These are phyloP conservation scores for Tamias sibiricus DNA, from an alignment of 2,113 vertebrate species.

Conservation along the genomic window DNA sequence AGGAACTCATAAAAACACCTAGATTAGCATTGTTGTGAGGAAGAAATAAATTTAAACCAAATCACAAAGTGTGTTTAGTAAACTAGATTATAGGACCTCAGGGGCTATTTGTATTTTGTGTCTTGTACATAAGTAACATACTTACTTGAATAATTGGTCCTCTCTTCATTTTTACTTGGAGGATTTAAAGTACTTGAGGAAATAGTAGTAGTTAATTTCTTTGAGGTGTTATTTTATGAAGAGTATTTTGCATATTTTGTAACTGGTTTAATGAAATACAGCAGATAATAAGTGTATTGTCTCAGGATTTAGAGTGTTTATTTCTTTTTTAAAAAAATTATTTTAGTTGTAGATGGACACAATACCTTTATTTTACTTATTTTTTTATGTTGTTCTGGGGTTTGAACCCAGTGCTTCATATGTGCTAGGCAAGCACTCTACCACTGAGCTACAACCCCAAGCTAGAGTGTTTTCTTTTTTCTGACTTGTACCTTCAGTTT, in stretches of 20 bases:
- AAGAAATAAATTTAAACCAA: constrained; percentile 29
- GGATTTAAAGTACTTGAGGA: constrained; percentile 32
- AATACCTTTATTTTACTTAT: no score
- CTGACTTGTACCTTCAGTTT: not conserved
- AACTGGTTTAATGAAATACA: constrained; percentile 38
- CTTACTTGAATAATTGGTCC: constrained; percentile 23
- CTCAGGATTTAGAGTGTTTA: constrained; percentile 16
- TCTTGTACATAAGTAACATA: not conserved
- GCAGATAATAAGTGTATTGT: constrained; percentile 26
- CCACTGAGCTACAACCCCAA: no score
- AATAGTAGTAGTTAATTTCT: constrained; percentile 34
- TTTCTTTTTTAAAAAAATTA: no score
- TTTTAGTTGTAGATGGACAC: no score
- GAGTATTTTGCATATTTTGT: constrained; percentile 9
- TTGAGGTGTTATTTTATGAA: not conserved
- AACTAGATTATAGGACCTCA: not conserved
- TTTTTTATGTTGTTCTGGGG: no score
- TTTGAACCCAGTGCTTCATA: no score
- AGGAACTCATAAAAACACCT: not conserved
- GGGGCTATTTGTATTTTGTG: not conserved
- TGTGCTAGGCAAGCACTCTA: no score
- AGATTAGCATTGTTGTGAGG: not conserved
- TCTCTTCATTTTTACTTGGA: constrained; percentile 56
- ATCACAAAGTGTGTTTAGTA: not conserved
- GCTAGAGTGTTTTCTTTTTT: not conserved